These are phyloP conservation scores for Proterorhinus semilunaris DNA, from an alignment of 2,113 vertebrate species.

Conservation along the genomic window DNA sequence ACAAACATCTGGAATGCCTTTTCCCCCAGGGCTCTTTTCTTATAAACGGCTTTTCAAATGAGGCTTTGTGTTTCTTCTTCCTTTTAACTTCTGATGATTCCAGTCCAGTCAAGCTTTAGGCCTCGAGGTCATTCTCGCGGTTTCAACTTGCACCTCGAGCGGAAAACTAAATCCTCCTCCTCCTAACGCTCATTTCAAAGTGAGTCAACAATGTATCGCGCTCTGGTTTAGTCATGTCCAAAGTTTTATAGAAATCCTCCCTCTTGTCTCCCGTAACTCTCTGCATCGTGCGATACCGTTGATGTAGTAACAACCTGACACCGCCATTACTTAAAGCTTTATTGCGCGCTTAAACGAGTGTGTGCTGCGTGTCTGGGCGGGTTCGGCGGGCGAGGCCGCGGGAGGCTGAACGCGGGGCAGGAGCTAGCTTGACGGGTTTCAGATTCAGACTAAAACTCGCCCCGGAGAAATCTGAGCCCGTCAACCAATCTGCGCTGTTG, in stretches of 20 bases:
- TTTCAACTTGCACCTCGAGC: not conserved
- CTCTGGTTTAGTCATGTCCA: not conserved
- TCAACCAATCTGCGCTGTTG: not conserved
- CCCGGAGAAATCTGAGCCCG: not conserved
- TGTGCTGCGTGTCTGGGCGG: not conserved
- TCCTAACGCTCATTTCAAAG: not conserved
- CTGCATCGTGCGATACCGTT: not conserved
- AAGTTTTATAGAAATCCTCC: not conserved
- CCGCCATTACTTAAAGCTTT: not conserved
- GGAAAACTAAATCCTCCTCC: not conserved
- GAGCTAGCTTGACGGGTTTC: slow-evolving; percentile 5
- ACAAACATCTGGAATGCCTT: not conserved
- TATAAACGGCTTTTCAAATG: not conserved
- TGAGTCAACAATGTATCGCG: not conserved
- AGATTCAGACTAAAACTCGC: not conserved
- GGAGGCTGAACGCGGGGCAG: not conserved
- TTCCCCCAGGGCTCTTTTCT: not conserved
- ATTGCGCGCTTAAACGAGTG: not conserved
- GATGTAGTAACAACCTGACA: not conserved
- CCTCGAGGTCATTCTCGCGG: not conserved
- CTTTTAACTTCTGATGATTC: not conserved
- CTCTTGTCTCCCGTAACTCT: not conserved
- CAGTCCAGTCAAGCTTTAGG: not conserved
- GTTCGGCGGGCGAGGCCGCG: not conserved
- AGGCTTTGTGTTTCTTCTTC: not conserved